Evolutionary conservation across 1,140 invertebrate species (phyloP).

Genomic region (Ericerus pela): DNA sequence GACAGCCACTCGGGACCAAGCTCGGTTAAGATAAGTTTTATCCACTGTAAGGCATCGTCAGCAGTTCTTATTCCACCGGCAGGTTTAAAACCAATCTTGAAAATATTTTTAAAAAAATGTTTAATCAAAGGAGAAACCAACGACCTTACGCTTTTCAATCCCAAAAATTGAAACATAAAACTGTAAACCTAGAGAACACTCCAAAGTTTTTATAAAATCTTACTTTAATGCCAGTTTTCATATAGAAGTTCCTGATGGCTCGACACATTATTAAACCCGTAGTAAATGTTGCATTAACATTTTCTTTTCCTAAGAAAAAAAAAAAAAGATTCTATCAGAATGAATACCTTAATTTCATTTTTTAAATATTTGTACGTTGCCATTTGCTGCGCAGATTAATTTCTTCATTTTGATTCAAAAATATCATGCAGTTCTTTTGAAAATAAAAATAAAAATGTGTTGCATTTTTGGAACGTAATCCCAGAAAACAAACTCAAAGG

Average conservation of each 20-base stretch:
- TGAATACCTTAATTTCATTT: too few species aligned
- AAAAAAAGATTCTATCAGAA: too few species aligned
- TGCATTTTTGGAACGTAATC: too few species aligned
- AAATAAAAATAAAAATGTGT: too few species aligned
- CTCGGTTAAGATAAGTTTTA: conserved; percentile 67
- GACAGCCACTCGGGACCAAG: conserved; percentile 77
- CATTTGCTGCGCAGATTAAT: too few species aligned
- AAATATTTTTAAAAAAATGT: conserved; percentile 19
- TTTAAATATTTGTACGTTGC: too few species aligned
- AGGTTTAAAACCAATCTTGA: conserved; percentile 87
- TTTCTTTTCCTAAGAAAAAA: conserved; percentile 81
- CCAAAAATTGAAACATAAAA: not conserved
- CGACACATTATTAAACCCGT: conserved; percentile 85
- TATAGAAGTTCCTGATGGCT: conserved; percentile 73
- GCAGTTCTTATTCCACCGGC: conserved; percentile 88
- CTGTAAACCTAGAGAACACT: conserved; percentile 2
- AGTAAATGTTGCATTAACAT: conserved; percentile 81
- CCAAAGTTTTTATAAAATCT: too few species aligned
- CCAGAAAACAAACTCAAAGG: too few species aligned
- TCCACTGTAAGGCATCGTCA: conserved; percentile 73
- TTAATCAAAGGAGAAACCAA: not conserved
- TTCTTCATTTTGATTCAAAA: too few species aligned
- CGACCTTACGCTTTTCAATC: not conserved
- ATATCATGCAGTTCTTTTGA: too few species aligned
- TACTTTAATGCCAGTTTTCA: conserved; percentile 59